Evolutionary conservation across 2,113 vertebrate genomes (phyloP).

Genomic region (Eulemur macaco): DNA sequence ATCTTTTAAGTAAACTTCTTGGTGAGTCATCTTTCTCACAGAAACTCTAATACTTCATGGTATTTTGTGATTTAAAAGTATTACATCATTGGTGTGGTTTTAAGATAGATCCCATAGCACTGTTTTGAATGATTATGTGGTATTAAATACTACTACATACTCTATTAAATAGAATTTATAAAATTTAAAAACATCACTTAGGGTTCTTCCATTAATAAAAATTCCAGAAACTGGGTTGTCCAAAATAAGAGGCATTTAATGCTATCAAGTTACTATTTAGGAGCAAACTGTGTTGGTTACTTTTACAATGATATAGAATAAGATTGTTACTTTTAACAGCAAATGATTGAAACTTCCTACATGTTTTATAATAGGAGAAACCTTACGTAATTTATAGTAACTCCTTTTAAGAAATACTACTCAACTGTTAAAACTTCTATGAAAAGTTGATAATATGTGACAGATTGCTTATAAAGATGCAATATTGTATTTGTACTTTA

Average conservation of each 20-base stretch:
- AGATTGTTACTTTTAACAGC: not conserved
- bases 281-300: not conserved
- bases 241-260: conserved; percentile 20
- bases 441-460: not conserved
- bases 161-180: not conserved
- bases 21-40: not conserved
- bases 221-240: not conserved
- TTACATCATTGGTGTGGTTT: not conserved
- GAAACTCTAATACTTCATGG: not conserved
- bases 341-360: not conserved
- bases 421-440: not conserved
- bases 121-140: not conserved
- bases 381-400: not conserved
- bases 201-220: conserved; percentile 44
- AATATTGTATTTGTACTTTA: not conserved
- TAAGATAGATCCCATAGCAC: not conserved
- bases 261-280: not conserved
- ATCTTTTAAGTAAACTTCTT: conserved; percentile 23
- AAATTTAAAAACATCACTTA: conserved; percentile 16
- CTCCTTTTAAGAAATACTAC: not conserved
- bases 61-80: conserved; percentile 28
- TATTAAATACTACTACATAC: not conserved
- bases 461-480: not conserved
- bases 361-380: not conserved
- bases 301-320: not conserved